Percentiles rank a stretch among this genome's conserved stretches.
Evolutionary conservation across 2,888 invertebrate species (phyloP).

Genomic region (Diploptera punctata): DNA sequence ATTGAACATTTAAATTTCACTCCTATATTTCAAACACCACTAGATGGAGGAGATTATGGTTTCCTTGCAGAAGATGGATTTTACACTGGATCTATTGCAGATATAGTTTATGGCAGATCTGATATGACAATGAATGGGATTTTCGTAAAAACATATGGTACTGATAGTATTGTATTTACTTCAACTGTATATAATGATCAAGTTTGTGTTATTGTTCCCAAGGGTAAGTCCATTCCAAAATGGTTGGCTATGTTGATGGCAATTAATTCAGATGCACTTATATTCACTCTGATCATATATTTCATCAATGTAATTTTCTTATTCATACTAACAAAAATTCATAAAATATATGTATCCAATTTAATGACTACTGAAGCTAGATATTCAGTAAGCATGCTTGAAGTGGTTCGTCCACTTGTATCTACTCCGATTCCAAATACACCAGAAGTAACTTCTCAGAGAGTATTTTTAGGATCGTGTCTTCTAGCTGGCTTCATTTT

Average conservation of each 20-base stretch:
- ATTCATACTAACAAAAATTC: not conserved
- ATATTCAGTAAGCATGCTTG: not conserved
- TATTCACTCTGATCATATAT: not conserved
- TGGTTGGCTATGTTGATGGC: slow-evolving; percentile 5
- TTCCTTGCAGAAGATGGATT: not conserved
- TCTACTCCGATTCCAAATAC: not conserved
- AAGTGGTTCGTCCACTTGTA: slow-evolving; percentile 3
- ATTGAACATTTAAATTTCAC: not conserved
- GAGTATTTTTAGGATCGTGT: not conserved
- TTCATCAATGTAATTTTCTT: not conserved
- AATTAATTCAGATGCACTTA: not conserved
- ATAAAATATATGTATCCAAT: not conserved
- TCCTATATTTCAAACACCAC: not conserved
- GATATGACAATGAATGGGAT: slow-evolving; percentile 11
- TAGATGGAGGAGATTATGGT: slow-evolving; percentile 4
- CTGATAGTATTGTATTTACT: not conserved
- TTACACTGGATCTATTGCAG: not conserved
- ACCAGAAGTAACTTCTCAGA: not conserved
- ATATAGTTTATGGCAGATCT: not conserved
- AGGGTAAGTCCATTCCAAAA: not conserved
- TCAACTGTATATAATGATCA: not conserved
- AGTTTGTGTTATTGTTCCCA: slow-evolving; percentile 6
- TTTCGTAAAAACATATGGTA: not conserved
- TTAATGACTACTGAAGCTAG: not conserved
- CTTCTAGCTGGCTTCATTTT: not conserved